phyloP scores from a whole-genome alignment of 1,140 invertebrate genomes.

The Brachionus koreanus region DNA sequence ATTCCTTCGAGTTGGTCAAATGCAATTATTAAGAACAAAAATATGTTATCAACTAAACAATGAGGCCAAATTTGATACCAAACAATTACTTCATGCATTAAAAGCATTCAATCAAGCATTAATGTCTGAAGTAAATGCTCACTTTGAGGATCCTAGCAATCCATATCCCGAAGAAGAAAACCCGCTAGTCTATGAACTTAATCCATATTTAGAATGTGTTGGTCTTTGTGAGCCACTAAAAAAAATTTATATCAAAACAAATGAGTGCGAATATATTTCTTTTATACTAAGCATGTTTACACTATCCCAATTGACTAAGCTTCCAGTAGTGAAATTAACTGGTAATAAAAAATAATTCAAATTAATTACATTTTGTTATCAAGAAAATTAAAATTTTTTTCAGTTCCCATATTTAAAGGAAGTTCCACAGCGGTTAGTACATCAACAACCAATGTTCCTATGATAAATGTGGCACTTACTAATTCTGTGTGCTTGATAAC shows the following conservation, averaged over 20 bases:
- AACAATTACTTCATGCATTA: constrained; percentile 76
- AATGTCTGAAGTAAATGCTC: constrained; percentile 42
- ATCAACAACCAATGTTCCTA: constrained; percentile 25
- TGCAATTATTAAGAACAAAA: constrained; percentile 78
- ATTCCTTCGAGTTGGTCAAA: constrained; percentile 75
- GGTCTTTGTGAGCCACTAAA: constrained; percentile 79
- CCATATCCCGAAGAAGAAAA: constrained; percentile 64
- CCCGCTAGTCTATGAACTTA: constrained; percentile 69
- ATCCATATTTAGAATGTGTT: constrained; percentile 75
- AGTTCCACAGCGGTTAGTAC: not conserved
- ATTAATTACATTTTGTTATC: not conserved
- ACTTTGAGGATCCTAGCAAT: constrained; percentile 47
- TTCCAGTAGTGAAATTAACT: constrained; percentile 70
- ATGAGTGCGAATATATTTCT: constrained; percentile 68
- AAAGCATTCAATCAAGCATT: constrained; percentile 78
- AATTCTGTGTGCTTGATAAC: constrained; percentile 64
- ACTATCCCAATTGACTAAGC: constrained; percentile 70
- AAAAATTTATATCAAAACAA: constrained; percentile 72
- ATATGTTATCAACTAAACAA: constrained; percentile 82
- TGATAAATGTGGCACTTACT: not conserved
- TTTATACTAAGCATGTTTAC: constrained; percentile 73
- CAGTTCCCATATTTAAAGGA: constrained; percentile 5
- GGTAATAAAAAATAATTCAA: constrained; percentile 61
- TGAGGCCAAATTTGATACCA: constrained; percentile 85
- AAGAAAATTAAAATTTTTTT: not conserved